These are phyloP conservation scores for Melanerpes aurifrons DNA, from an alignment of 2,113 vertebrate genomes.

Conservation along the genomic window DNA sequence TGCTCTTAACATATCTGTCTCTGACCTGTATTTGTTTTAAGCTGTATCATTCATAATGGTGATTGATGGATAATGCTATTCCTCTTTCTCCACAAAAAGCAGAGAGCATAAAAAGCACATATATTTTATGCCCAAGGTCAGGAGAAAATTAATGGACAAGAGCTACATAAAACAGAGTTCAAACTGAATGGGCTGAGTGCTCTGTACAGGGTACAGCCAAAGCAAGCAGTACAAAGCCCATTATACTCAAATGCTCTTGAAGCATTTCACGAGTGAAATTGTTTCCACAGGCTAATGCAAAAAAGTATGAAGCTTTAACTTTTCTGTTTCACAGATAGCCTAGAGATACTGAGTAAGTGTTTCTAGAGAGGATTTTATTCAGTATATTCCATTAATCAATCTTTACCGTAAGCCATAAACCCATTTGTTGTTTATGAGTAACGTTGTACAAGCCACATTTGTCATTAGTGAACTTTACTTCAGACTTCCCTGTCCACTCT, in stretches of 20 bases:
- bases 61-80: slow-evolving; percentile 86
- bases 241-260: slow-evolving; percentile 83
- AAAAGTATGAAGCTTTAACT: slow-evolving; percentile 72
- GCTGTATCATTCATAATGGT: slow-evolving; percentile 89
- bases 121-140: slow-evolving; percentile 88
- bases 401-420: slow-evolving; percentile 84
- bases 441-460: slow-evolving; percentile 46
- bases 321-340: slow-evolving; percentile 74
- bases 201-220: slow-evolving; percentile 82
- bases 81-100: slow-evolving; percentile 82
- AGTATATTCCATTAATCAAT: slow-evolving; percentile 84
- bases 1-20: slow-evolving; percentile 83
- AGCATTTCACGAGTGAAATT: slow-evolving; percentile 82
- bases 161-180: slow-evolving; percentile 89
- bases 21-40: slow-evolving; percentile 85
- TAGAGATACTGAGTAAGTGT: slow-evolving; percentile 61
- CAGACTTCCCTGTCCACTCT: not conserved
- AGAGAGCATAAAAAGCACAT: slow-evolving; percentile 77
- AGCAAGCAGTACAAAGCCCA: slow-evolving; percentile 81
- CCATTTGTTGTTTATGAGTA: slow-evolving; percentile 73
- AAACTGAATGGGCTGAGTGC: slow-evolving; percentile 84
- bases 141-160: slow-evolving; percentile 90
- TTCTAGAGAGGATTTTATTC: slow-evolving; percentile 69
- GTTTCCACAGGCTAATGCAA: slow-evolving; percentile 82
- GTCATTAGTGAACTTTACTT: slow-evolving; percentile 63